Evolutionary conservation across 2,113 vertebrate species (phyloP), one percentile per base, ranked within the genome.

Genomic region (Oxygymnocypris stewartii): DNA sequence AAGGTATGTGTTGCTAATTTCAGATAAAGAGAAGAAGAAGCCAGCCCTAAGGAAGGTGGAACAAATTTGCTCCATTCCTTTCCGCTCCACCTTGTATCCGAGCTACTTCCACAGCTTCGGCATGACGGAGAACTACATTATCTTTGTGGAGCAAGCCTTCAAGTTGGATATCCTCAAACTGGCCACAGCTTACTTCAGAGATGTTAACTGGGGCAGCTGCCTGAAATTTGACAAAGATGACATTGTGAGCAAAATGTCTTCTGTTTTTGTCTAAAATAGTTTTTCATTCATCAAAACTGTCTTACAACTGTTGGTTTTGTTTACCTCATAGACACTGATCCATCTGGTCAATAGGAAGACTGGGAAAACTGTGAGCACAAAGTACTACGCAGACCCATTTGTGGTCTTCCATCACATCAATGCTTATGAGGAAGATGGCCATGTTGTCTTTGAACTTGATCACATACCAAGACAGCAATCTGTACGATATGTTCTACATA

Each of bases 61-160:
- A 90, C 93, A 95, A 86, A 9, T 98, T 13, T 96, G 95, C 75
- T 96, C 96, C 10, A 90, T 99, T 40, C 94, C 96, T 2, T 94
- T 96, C 35, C 94, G 90, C n/a, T 97, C 96, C 18, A 88, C 93
- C 10, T 90, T 97, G 12, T 95, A 92, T 35, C 98, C 97, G 0
- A 97, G 97, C 90, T 99, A 98, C 93, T 98, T 94, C 91, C 97
- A 99, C 91, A 99, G 97, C 92, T 99, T 99, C 35, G 97, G 97
- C 9, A 87, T 99, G 93, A 96, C 96, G 0, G 94, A 97, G 51
- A 97, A 97, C 93, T 97, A 97, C 91, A 87, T 99, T 4, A 6
- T 99, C 78, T 98, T 99, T 20, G 75, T 99, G 35, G 98, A 99
- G 90, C 97, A 98, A 93, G 95, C 97, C 0, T 96, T 97, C 86